These are phyloP conservation scores for Vanacampus margaritifer DNA, from an alignment of 2,113 vertebrate genomes.

Conservation along the genomic window DNA sequence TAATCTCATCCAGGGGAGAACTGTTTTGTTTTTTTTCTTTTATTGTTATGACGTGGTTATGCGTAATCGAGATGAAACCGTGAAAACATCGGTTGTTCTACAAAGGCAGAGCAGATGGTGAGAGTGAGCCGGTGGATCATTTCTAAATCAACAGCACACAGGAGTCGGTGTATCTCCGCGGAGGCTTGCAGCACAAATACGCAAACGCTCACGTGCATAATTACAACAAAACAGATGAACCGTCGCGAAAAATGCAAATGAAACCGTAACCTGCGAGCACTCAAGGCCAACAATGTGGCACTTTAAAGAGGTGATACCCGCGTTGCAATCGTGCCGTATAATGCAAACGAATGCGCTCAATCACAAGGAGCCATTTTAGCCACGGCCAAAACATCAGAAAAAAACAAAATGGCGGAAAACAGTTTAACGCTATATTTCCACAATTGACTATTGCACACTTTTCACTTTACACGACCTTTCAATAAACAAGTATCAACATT, in stretches of 20 bases:
- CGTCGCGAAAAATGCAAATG: too few relatives aligned
- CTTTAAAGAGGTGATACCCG: background rate
- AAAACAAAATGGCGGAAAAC: too few relatives aligned
- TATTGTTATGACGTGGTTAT: background rate
- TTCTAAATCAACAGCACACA: conserved; percentile 58
- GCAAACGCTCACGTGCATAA: background rate
- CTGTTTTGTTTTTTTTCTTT: background rate
- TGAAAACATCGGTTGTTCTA: conserved; percentile 29
- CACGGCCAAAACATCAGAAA: too few relatives aligned
- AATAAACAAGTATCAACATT: too few relatives aligned
- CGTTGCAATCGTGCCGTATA: background rate
- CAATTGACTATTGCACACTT: too few relatives aligned
- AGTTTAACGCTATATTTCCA: too few relatives aligned
- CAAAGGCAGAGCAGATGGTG: conserved; percentile 57
- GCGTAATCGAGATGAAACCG: background rate
- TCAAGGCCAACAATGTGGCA: background rate
- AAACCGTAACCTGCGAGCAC: background rate
- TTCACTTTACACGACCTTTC: too few relatives aligned
- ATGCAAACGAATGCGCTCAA: too few relatives aligned
- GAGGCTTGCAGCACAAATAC: background rate
- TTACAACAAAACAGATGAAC: too few relatives aligned
- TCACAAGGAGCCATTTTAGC: too few relatives aligned
- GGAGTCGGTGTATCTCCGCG: conserved; percentile 46
- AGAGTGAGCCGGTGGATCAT: conserved; percentile 52
- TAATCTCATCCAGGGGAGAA: background rate